A percentile compares a stretch with the other conserved stretches of the same genome.
phyloP scores from a whole-genome alignment of 1,140 invertebrate species.

The Globodera ellingtonae region DNA sequence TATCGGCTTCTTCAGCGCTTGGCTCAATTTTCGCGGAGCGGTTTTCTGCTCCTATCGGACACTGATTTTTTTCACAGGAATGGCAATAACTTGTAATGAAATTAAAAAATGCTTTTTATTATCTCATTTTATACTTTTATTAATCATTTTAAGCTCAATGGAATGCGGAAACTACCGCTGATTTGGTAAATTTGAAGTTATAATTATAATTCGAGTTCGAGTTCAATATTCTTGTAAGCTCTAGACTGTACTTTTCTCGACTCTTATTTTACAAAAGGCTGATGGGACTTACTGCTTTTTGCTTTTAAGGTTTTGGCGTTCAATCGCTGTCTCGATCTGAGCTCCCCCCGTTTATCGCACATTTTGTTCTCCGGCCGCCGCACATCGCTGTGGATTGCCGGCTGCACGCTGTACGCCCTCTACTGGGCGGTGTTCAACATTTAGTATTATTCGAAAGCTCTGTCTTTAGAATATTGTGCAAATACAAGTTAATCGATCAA shows the following conservation, averaged over 20 bases:
- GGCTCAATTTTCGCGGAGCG: not conserved
- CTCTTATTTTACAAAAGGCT: not conserved
- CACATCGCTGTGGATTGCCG: not conserved
- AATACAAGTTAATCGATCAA: no score
- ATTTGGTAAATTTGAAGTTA: constrained; percentile 6
- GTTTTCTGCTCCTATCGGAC: not conserved
- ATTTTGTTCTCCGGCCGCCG: not conserved
- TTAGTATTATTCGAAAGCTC: no score
- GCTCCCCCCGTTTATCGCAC: not conserved
- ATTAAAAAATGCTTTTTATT: not conserved
- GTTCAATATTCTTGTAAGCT: no score
- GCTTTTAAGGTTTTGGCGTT: constrained; percentile 3
- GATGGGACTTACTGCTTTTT: not conserved
- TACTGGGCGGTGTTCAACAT: constrained; percentile 19
- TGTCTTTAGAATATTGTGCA: no score
- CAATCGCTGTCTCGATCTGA: not conserved
- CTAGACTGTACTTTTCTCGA: not conserved
- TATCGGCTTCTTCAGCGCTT: not conserved
- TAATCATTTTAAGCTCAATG: constrained; percentile 2
- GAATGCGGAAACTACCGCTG: constrained; percentile 14
- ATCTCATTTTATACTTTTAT: not conserved
- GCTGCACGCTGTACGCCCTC: not conserved
- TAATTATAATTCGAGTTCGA: not conserved
- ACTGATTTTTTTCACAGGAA: constrained; percentile 17
- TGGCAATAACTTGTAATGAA: not conserved